Evolutionary conservation across 1,140 invertebrate species (phyloP), one percentile per base, ranked within the genome.

Genomic region (Lepidurus couesii): DNA sequence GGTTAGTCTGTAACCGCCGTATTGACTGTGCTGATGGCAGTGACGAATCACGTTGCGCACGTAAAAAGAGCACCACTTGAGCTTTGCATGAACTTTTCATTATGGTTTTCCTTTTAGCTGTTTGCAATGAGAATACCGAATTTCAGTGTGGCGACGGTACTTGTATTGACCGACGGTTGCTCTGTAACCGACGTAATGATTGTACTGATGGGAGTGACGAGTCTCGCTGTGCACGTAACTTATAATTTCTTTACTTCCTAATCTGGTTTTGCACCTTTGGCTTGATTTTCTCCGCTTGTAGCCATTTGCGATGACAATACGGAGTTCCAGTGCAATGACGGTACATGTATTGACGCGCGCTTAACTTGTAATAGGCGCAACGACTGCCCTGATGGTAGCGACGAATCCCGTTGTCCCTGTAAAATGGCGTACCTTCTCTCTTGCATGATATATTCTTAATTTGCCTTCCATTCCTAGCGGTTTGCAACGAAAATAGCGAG

Each of bases 1-100:
- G 92, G 0, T 86, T 88, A 0, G 85, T 92, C 1, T 95, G 94
- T 84, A 93, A 96, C 84, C 93, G 93, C 0, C 87, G 86, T 9
- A 86, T 85, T 65, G 92, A 95, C 83, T 95, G 93, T 84, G 90
- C 91, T 0, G 89, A 90, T 73, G 92, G 92, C 16, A 92, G 94
- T 82, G 93, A 95, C 82, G 94, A 96, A 84, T n/a, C 16, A 1
- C 13, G 16, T 24, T 75, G 34, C 24, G 13, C 74, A 75, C 34
- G 74, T 42, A 44, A 44, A n/a, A 24, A 73, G 16, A 11, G 73
- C 24, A 74, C 42, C 73, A 74, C n/a, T 21, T 43, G 44, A 44
- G 42, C 16, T 79, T 44, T 77, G 47, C 45, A 47, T 47, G 45
- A 47, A 16, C 7, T 65, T 65, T 65, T 16, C 53, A 13, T 65